Evolutionary conservation across 2,797 vertebrate genomes (phyloP), one percentile per base, ranked within the genome.

Genomic region (Hoplostethus atlanticus): DNA sequence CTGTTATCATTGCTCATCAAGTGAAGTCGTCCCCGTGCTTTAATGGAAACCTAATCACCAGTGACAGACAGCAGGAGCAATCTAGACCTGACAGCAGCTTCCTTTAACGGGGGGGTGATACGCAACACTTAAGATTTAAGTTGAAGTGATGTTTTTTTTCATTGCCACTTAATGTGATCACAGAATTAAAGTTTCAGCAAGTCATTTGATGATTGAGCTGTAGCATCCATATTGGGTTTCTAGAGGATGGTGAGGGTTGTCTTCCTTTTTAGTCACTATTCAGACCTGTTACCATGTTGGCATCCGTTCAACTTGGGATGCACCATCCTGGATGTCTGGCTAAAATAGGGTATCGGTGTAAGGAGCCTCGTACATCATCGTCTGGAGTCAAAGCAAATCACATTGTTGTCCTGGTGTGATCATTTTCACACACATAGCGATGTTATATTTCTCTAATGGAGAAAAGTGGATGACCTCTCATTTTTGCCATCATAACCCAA

Each of bases 161-260:
- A 16, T 69, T 90, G 87, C 91, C 92, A 88, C 93, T 94, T 94
- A 90, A 90, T 84, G 90, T 90, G 93, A 94, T 95, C 92, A 90
- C 77, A 88, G 84, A 90, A 91, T 94, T 94, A 93, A 95, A 93
- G 91, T 94, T 94, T 94, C 85, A 94, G 50, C 79, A 87, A 91
- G 89, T 90, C 89, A 76, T 77, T 84, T 88, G 88, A 84, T 87
- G 84, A 87, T 77, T 69, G 77, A 85, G 85, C 73, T 15, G 66
- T 62, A 63, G 65, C 57, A 54, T 69, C 64, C 58, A 52, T 89
- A 53, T 95, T 59, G 40, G 56, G 56, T 92, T 94, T 94, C 94
- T 50, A 81, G 55, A 28, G 61, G 69, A 78, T 78, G 31, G 15
- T 55, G 9, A 61, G 50, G 38, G 78, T 65, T 47, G 44, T 59